phyloP scores from a whole-genome alignment of 2,888 invertebrate genomes.

The Argynnis bischoffii region DNA sequence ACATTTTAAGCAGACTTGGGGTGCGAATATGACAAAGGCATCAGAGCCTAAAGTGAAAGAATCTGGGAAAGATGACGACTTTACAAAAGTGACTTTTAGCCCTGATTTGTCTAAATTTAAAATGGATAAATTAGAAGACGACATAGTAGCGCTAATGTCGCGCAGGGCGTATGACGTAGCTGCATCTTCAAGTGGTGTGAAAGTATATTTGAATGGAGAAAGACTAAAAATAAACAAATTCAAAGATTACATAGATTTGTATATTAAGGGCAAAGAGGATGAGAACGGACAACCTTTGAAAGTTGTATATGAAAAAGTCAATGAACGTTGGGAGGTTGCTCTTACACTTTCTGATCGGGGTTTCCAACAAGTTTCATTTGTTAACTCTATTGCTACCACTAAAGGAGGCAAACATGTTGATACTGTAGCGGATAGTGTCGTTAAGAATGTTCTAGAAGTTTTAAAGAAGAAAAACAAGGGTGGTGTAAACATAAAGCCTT shows the following conservation, averaged over 20 bases:
- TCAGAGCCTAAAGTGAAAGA: conserved; percentile 93
- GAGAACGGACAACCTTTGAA: conserved; percentile 92
- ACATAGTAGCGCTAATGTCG: conserved; percentile 95
- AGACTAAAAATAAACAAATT: conserved; percentile 93
- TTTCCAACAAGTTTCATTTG: conserved; percentile 99
- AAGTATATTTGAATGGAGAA: conserved; percentile 95
- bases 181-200: conserved; percentile 93
- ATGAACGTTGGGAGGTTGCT: conserved; percentile 98
- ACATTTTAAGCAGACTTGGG: conserved; percentile 98
- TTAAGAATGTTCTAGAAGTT: conserved; percentile 93
- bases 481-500: conserved; percentile 94
- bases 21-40: conserved; percentile 96
- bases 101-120: conserved; percentile 98
- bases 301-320: conserved; percentile 91
- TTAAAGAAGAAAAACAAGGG: conserved; percentile 96
- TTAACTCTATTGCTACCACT: conserved; percentile 98
- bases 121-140: conserved; percentile 96
- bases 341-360: conserved; percentile 91
- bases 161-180: conserved; percentile 98
- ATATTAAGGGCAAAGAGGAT: conserved; percentile 91
- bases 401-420: conserved; percentile 99
- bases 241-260: conserved; percentile 97
- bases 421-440: conserved; percentile 94
- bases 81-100: conserved; percentile 95
- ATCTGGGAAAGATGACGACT: conserved; percentile 88